Evolutionary conservation across 2,888 invertebrate genomes (phyloP), one percentile per base, ranked within the genome.

Genomic region (Coelinius sp.): DNA sequence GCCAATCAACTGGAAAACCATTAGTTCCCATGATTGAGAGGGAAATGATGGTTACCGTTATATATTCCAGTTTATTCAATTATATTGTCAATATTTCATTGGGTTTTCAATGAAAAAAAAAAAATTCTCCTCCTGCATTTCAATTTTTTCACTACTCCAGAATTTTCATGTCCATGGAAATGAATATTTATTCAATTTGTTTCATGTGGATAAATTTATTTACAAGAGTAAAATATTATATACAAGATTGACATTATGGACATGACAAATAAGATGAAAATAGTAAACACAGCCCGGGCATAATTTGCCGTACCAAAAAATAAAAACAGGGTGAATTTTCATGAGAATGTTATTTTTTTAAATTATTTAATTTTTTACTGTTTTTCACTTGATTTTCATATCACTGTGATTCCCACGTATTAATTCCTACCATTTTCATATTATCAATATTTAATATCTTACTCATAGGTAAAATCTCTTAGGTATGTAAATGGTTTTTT

Each of bases 191-290:
- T 27, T n/a, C 31, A 22, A 46, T 64, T 46, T 73, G 22, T 75
- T 70, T 82, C 79, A 74, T 84, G 81, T 83, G 85, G 86, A 84
- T 86, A 84, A 72, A 77, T 87, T 87, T 87, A 87, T 87, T 87
- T 87, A 87, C 86, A 87, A 87, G 86, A 86, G 86, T 87, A 85
- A 86, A 87, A 87, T 84, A 85, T 85, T 87, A 86, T 87, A 81
- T 86, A 87, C 86, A 87, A 86, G 84, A 78, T 82, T 78, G 81
- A 82, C 79, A 82, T 77, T 73, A 75, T 66, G 77, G 73, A 78
- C 68, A 62, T 73, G 67, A 78, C 70, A 74, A 74, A 62, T 56
- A 72, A 70, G 65, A 62, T 59, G 68, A 69, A 63, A 71, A 62
- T 56, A 73, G 73, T 74, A 73, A 78, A 78, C 77, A 71, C 71